Conservation (phyloP, 2,888 invertebrate genomes). For the Craniophora ligustri region DNA sequence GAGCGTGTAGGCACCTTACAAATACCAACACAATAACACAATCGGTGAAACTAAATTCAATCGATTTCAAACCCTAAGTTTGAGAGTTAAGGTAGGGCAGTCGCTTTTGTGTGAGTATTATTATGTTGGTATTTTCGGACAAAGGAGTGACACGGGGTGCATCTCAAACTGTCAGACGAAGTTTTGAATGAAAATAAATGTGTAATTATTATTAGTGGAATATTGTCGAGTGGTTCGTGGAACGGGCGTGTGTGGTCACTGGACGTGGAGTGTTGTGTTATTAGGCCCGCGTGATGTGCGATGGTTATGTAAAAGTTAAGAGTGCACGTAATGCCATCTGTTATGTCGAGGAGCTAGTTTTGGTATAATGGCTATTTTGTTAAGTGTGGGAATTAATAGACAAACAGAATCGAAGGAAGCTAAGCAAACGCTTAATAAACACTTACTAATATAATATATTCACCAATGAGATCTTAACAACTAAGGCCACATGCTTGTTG, state of each 20-base stretch:
- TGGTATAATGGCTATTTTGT: not conserved
- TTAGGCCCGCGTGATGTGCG: conserved; percentile 65
- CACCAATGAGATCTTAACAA: too few species aligned
- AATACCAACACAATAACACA: conserved; percentile 56
- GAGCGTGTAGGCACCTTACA: conserved; percentile 83
- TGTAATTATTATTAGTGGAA: conserved; percentile 80
- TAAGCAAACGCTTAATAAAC: not conserved
- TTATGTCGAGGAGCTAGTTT: conserved; percentile 19
- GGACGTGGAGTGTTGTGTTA: conserved; percentile 68
- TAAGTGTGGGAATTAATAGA: not conserved
- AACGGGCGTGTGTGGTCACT: conserved; percentile 73
- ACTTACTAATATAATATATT: too few species aligned
- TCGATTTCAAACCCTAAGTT: conserved; percentile 57
- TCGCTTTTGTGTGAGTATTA: conserved; percentile 14
- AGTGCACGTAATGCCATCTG: conserved; percentile 23
- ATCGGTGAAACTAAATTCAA: conserved; percentile 17
- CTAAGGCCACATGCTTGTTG: too few species aligned
- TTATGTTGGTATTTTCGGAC: conserved; percentile 61
- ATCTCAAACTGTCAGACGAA: conserved; percentile 78
- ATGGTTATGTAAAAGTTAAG: conserved; percentile 42
- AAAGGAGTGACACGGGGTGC: conserved; percentile 83
- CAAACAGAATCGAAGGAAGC: not conserved
- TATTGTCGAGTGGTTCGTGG: conserved; percentile 72
- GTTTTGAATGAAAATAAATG: conserved; percentile 85
- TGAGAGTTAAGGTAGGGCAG: conserved; percentile 17